Percentiles rank a stretch among this genome's conserved stretches.
Evolutionary conservation across 2,797 vertebrate species (phyloP).

Genomic region (Characodon lateralis): DNA sequence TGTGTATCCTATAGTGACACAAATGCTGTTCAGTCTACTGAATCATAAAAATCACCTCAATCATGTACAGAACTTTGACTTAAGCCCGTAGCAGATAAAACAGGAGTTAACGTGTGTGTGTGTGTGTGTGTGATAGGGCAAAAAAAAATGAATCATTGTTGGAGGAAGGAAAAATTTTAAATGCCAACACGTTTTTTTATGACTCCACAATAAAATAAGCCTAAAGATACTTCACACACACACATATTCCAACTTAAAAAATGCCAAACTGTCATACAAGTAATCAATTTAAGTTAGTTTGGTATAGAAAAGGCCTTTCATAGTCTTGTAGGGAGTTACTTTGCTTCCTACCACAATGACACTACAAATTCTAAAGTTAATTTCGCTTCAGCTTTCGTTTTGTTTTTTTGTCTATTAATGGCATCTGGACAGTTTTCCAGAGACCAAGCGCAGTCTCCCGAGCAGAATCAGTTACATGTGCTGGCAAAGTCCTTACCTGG

Average conservation of each 20-base stretch:
- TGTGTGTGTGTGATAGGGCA: no score
- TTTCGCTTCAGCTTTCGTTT: conserved; percentile 14
- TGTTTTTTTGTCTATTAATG: neutral
- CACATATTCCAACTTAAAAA: neutral
- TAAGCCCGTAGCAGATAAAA: neutral
- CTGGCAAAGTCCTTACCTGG: conserved; percentile 81
- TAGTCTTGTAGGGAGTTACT: neutral
- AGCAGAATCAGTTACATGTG: neutral
- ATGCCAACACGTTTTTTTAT: conserved; percentile 13
- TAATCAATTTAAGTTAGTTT: neutral
- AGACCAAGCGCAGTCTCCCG: neutral
- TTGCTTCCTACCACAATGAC: neutral
- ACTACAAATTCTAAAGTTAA: neutral
- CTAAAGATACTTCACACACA: neutral
- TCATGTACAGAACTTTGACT: neutral
- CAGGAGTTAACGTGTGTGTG: neutral
- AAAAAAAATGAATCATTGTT: conserved; percentile 14
- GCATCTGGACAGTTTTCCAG: neutral
- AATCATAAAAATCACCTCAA: neutral
- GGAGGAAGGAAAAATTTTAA: conserved; percentile 29
- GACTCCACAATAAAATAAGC: neutral
- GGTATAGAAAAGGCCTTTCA: neutral
- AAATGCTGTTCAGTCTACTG: neutral
- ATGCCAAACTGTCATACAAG: neutral
- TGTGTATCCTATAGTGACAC: neutral